Percentiles rank a stretch among this genome's conserved stretches.
These are phyloP conservation scores for Lithodes maja DNA, from an alignment of 2,888 invertebrate species.

Conservation along the genomic window DNA sequence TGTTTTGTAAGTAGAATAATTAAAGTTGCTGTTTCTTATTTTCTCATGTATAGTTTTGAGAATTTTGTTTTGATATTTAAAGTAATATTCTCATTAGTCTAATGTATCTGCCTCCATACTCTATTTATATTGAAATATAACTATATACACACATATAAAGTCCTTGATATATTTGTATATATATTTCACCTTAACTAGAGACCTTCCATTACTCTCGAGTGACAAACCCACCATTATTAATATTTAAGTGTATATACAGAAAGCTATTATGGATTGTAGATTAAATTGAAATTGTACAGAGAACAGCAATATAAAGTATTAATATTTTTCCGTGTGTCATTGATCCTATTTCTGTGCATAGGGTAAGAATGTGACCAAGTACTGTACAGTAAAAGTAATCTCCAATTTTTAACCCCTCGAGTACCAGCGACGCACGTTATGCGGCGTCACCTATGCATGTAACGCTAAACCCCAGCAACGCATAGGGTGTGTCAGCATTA, in stretches of 20 bases:
- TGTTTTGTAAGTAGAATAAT: not conserved
- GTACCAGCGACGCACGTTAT: too few species aligned
- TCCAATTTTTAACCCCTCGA: too few species aligned
- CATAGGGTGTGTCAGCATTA: too few species aligned
- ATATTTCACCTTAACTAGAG: not conserved
- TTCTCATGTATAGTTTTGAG: not conserved
- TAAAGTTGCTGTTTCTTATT: not conserved
- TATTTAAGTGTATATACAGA: not conserved
- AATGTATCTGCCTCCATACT: not conserved
- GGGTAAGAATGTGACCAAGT: not conserved
- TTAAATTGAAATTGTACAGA: constrained; percentile 3
- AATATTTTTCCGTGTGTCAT: not conserved
- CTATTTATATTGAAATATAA: not conserved
- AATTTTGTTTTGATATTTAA: not conserved
- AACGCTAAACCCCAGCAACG: too few species aligned
- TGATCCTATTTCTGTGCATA: not conserved
- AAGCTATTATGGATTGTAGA: not conserved
- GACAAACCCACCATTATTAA: not conserved
- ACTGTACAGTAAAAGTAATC: not conserved
- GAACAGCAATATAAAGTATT: constrained; percentile 3
- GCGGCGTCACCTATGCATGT: too few species aligned
- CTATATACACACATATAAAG: not conserved
- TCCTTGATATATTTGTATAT: not conserved
- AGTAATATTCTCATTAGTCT: not conserved
- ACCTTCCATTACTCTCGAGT: not conserved